Percentiles rank a stretch among this genome's conserved stretches.
Evolutionary conservation across 2,888 invertebrate genomes (phyloP).

Genomic region (Leptinotarsa haldemani): DNA sequence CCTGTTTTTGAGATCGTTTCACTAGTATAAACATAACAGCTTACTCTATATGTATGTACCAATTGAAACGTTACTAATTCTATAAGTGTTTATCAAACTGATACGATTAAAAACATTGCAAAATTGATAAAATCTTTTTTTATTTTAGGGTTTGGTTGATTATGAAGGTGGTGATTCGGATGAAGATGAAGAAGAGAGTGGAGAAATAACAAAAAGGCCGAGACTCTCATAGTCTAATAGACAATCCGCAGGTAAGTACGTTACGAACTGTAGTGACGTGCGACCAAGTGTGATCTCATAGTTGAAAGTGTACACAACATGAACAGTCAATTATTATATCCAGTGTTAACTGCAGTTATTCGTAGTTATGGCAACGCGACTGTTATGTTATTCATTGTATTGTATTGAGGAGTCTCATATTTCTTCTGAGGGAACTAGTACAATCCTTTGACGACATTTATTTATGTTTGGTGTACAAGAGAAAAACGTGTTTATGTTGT

Average conservation of each 20-base stretch:
- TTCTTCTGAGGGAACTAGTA: slow-evolving; percentile 26
- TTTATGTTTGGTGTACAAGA: slow-evolving; percentile 32
- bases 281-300: slow-evolving; percentile 63
- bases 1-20: too few species aligned
- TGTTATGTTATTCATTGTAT: slow-evolving; percentile 26
- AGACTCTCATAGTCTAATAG: slow-evolving; percentile 77
- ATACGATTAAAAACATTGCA: neutral
- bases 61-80: too few species aligned
- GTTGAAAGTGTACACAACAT: slow-evolving; percentile 55
- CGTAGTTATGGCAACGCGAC: slow-evolving; percentile 34
- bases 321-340: slow-evolving; percentile 59
- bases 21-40: too few species aligned
- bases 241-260: slow-evolving; percentile 54
- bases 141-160: slow-evolving; percentile 87
- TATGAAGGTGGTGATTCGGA: slow-evolving; percentile 98
- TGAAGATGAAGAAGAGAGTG: slow-evolving; percentile 86
- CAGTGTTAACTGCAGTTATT: slow-evolving; percentile 39
- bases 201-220: slow-evolving; percentile 74
- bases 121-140: neutral
- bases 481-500: slow-evolving; percentile 29
- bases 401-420: slow-evolving; percentile 26
- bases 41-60: too few species aligned
- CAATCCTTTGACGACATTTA: slow-evolving; percentile 34
- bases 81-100: too few species aligned
- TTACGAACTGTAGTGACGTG: slow-evolving; percentile 59